Base-by-base conservation (phyloP, 1,140 invertebrate genomes). In the Eueides isabella region DNA sequence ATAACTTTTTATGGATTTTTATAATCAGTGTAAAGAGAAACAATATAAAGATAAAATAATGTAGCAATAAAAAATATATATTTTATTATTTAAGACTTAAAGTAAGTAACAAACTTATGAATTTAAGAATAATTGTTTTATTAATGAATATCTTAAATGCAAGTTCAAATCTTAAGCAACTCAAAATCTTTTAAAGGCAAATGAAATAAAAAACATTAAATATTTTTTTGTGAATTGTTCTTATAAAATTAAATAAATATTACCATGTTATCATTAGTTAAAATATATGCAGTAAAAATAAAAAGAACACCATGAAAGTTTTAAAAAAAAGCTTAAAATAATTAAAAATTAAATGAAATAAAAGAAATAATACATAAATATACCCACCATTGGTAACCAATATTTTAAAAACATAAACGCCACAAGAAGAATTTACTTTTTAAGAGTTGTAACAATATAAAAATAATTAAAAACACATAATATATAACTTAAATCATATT, bases 301-400 rank as follows among this genome's bases (percentile, higher is more conserved):
- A 55, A 12, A 2, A 23, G 6, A 19, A 55, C 0, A 23, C 1
- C 7, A 23, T 23, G 26, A 55, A 55, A 55, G n/a, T 44, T 55
- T n/a, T 3, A 55, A 55, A 55, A 11, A 11, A 41, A 44, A n/a
- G 7, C 41, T 44, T 44, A 44, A 44, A 19, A 44, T 44, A 44
- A 44, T 4, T 0, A n/a, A 44, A 38, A 38, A 44, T 19, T 16
- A 44, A 44, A 44, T 55, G 11, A 19, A 55, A 55, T 26, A 23
- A 23, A 55, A 2, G 2, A 23, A 44, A 19, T 44, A n/a, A 44
- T 5, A 19, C 16, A 19, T 55, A 55, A 11, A 11, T 55, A 55
- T 55, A 55, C 44, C 44, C 44, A 55, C 44, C 48, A 55, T 55
- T 55, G 48, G 26, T 23, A 55, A n/a, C 7, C 23, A 55, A 55